Conservation (phyloP, 1,140 invertebrate genomes). For the Solenopsis fugax region DNA sequence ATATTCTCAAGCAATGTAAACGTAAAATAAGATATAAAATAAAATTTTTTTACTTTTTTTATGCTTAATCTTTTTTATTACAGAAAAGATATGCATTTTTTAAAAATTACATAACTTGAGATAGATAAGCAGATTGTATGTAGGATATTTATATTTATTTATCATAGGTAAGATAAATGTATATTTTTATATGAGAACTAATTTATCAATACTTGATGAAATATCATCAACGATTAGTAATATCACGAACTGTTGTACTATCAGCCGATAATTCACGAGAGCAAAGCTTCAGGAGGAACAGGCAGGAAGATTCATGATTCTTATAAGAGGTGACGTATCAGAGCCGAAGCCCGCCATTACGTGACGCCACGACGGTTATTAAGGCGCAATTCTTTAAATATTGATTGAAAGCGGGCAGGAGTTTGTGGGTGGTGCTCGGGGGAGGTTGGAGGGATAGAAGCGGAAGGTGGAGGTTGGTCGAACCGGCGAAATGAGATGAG, state of each 20-base stretch:
- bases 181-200: constrained; percentile 7
- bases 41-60: too few species aligned
- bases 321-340: constrained; percentile 49
- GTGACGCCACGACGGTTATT: constrained; percentile 81
- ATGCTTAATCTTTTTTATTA: background rate
- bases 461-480: constrained; percentile 76
- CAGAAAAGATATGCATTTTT: background rate
- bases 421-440: constrained; percentile 72
- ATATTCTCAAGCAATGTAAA: background rate
- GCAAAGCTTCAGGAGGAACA: background rate
- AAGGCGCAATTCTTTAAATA: constrained; percentile 86
- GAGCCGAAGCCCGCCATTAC: constrained; percentile 74
- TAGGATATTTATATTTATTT: background rate
- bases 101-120: background rate
- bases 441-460: constrained; percentile 67
- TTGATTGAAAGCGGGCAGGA: constrained; percentile 83
- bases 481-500: constrained; percentile 81
- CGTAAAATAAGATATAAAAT: too few species aligned
- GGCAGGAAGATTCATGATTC: background rate
- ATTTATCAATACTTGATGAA: background rate
- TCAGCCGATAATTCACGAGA: constrained; percentile 10
- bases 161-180: background rate
- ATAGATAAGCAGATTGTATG: background rate
- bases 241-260: background rate
- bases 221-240: background rate